A percentile compares a stretch with the other conserved stretches of the same genome.
Conservation (phyloP, 2,113 vertebrate genomes). For the Gila orcuttii region DNA sequence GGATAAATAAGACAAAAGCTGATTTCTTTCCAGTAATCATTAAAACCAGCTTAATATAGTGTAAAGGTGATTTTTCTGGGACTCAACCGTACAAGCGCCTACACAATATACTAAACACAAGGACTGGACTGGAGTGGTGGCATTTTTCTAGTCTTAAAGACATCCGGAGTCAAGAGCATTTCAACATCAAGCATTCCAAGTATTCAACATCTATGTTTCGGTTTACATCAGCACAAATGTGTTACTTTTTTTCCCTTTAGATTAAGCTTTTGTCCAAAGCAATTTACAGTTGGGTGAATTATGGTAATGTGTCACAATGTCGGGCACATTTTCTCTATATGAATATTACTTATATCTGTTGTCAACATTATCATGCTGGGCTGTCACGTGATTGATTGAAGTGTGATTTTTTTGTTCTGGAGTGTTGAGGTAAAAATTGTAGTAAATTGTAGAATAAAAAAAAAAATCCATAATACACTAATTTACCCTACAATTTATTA, state of each 20-base stretch:
- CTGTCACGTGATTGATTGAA: background rate
- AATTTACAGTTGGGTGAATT: background rate
- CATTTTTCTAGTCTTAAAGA: constrained; percentile 19
- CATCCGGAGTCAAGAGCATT: constrained; percentile 9
- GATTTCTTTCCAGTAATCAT: constrained; percentile 22
- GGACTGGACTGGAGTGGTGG: constrained; percentile 10
- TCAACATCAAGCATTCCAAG: constrained; percentile 4
- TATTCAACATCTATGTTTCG: background rate
- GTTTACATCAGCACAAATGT: background rate
- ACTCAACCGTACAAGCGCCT: background rate
- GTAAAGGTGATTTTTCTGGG: background rate
- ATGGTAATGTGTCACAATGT: background rate
- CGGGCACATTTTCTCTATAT: background rate
- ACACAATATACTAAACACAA: background rate
- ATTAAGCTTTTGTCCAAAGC: background rate
- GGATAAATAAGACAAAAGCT: constrained; percentile 21
- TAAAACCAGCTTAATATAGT: background rate
- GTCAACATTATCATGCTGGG: background rate
- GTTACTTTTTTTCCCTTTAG: background rate
- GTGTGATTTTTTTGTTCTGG: background rate
- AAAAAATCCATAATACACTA: background rate
- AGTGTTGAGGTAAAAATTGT: background rate
- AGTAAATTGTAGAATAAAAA: background rate
- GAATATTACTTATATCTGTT: background rate
- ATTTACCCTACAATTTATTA: background rate